These are phyloP conservation scores for Euwallacea fornicatus DNA, from an alignment of 1,140 invertebrate genomes.

Conservation along the genomic window DNA sequence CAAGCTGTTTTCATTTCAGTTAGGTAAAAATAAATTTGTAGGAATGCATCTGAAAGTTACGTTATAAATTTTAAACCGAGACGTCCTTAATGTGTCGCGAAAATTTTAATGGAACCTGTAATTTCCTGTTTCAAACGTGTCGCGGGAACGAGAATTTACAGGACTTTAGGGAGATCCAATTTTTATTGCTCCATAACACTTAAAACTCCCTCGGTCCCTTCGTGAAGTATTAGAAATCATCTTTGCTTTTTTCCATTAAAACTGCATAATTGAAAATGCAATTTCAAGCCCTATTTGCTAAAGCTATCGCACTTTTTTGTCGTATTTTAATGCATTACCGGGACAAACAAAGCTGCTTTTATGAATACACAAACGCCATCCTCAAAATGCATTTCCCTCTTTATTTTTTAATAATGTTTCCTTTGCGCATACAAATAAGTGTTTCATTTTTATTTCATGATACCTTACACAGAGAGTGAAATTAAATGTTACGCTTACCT, in stretches of 20 bases:
- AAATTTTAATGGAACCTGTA: conserved; percentile 24
- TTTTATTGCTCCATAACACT: no score
- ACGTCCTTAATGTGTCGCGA: conserved; percentile 21
- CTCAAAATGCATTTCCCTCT: conserved; percentile 7
- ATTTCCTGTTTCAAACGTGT: conserved; percentile 12
- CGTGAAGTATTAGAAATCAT: not conserved
- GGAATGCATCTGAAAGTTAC: conserved; percentile 17
- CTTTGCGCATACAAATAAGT: conserved; percentile 13
- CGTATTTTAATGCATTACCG: not conserved
- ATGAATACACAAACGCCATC: conserved; percentile 8
- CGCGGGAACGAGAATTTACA: not conserved
- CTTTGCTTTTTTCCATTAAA: not conserved
- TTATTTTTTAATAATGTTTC: conserved; percentile 9
- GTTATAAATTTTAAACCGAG: conserved; percentile 15
- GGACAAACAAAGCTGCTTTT: conserved; percentile 9
- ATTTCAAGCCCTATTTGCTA: not conserved
- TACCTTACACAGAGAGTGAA: no score
- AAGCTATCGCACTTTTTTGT: conserved; percentile 4
- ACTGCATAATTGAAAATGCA: not conserved
- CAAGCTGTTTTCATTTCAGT: not conserved
- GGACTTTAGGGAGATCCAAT: no score
- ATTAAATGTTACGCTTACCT: no score
- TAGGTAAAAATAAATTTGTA: not conserved
- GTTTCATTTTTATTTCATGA: not conserved
- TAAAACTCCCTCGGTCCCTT: not conserved